A percentile compares a stretch with the other conserved stretches of the same genome.
Evolutionary conservation across 2,113 vertebrate species (phyloP).

Genomic region (Forbesichthys agassizii): DNA sequence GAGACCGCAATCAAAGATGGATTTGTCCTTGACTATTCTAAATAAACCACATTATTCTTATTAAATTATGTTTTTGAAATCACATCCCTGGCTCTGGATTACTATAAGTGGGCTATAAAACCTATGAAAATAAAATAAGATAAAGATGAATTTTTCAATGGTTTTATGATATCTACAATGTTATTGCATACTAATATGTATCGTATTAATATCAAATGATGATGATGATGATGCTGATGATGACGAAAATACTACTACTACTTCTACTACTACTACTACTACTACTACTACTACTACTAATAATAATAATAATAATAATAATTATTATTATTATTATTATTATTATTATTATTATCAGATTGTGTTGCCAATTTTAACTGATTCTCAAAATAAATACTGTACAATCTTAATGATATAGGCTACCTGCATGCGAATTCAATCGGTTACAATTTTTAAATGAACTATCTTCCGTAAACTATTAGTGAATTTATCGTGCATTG

Average conservation of each 20-base stretch:
- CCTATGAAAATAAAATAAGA: slow-evolving; percentile 4
- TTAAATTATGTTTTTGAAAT: slow-evolving; percentile 22
- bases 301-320: background rate
- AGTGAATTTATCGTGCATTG: too few relatives aligned
- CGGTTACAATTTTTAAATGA: too few relatives aligned
- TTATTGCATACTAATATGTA: background rate
- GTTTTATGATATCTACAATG: background rate
- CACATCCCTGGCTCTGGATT: background rate
- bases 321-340: background rate
- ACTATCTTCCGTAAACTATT: too few relatives aligned
- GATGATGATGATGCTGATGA: too few relatives aligned
- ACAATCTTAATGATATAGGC: background rate
- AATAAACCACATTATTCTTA: slow-evolving; percentile 28
- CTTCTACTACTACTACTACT: background rate
- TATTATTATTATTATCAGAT: background rate
- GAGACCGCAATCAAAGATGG: background rate
- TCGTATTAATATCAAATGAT: background rate
- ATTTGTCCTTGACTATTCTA: background rate
- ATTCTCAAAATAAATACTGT: background rate
- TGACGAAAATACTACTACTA: too few relatives aligned
- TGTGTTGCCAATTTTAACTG: background rate
- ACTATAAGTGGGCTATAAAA: background rate
- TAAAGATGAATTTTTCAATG: background rate
- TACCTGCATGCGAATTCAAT: background rate
- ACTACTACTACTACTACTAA: background rate